Percentiles rank a stretch among this genome's conserved stretches.
Conservation (phyloP, 2,113 vertebrate genomes). For the Campylomormyrus numenius region DNA sequence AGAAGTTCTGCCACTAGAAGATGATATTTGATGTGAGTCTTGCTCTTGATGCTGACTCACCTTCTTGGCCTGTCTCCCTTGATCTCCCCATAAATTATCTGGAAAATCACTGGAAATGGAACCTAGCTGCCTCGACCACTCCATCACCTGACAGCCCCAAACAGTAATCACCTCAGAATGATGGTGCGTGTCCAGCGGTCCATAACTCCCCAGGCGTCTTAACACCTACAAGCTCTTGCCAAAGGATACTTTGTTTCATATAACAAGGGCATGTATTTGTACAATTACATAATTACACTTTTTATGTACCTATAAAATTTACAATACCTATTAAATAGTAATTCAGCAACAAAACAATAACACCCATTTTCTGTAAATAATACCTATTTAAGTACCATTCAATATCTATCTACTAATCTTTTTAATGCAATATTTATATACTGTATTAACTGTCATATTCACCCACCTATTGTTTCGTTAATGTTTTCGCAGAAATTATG, state of each 20-base stretch:
- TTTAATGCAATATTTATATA: background rate
- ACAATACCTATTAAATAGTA: background rate
- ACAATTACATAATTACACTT: background rate
- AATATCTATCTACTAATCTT: background rate
- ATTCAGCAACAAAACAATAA: background rate
- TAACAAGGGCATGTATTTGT: background rate
- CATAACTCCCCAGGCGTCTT: background rate
- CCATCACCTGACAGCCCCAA: background rate
- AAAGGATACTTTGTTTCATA: background rate
- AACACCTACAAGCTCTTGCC: background rate
- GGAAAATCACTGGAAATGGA: background rate
- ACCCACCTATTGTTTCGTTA: background rate
- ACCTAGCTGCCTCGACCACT: background rate
- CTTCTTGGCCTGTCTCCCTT: background rate
- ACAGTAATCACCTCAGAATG: background rate
- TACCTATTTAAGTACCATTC: background rate
- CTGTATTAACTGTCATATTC: background rate
- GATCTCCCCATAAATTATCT: background rate
- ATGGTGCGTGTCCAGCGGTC: background rate
- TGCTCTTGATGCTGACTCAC: background rate
- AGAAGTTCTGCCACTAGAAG: background rate
- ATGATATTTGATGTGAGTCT: background rate
- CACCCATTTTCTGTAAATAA: background rate
- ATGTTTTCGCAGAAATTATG: background rate
- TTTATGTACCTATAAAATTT: background rate